phyloP scores from a whole-genome alignment of 2,888 invertebrate species.

The Patella ulyssiponensis region DNA sequence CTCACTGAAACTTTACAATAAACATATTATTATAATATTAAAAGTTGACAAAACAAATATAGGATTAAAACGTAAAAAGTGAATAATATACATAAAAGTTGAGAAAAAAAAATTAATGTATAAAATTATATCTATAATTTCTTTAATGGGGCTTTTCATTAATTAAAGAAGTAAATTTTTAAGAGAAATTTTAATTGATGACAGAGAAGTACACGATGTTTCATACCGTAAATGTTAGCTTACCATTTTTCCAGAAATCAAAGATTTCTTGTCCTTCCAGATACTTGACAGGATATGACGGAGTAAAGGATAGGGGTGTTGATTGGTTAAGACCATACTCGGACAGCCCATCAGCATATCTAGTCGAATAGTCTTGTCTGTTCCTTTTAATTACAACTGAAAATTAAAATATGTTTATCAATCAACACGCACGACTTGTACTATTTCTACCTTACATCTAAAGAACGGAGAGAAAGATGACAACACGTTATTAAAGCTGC shows the following conservation, averaged over 20 bases:
- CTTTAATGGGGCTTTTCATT: too few relatives aligned
- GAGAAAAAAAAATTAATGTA: too few relatives aligned
- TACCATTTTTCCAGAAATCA: not conserved
- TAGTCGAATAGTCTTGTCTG: not conserved
- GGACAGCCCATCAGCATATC: not conserved
- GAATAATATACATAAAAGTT: not conserved
- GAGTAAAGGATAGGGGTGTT: not conserved
- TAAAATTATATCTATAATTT: too few relatives aligned
- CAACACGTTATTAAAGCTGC: too few relatives aligned
- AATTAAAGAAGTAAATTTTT: too few relatives aligned
- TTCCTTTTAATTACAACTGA: not conserved
- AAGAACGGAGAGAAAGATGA: too few relatives aligned
- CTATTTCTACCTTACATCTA: too few relatives aligned
- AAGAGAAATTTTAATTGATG: too few relatives aligned
- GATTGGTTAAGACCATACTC: not conserved
- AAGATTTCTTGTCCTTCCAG: not conserved
- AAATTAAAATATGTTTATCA: not conserved
- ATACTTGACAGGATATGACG: not conserved
- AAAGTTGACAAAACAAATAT: constrained; percentile 4
- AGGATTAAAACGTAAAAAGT: not conserved
- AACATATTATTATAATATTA: not conserved
- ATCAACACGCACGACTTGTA: too few relatives aligned
- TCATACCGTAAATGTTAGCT: too few relatives aligned
- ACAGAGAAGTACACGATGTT: too few relatives aligned
- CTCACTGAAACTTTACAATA: not conserved